Percentiles rank a stretch among this genome's conserved stretches.
Evolutionary conservation across 2,113 vertebrate genomes (phyloP).

Genomic region (Camelus dromedarius): DNA sequence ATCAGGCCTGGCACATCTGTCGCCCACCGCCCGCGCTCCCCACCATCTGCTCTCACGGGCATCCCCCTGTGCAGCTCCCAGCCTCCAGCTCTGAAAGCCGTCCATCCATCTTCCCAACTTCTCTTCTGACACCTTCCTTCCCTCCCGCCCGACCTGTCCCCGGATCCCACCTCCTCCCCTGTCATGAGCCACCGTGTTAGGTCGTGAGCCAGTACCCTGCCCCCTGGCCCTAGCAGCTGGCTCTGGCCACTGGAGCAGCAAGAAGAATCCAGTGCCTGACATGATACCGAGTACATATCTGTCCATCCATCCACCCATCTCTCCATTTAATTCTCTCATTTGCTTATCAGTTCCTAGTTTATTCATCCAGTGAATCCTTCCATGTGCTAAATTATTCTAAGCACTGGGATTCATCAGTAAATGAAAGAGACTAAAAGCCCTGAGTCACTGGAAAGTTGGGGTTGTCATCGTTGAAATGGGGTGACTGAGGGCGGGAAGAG

Average conservation of each 20-base stretch:
- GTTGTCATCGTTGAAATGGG: not conserved
- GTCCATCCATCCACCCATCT: not conserved
- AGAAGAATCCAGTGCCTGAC: not conserved
- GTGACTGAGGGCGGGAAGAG: too few relatives aligned
- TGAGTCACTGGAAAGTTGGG: not conserved
- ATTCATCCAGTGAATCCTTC: not conserved
- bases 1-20: conserved; percentile 92
- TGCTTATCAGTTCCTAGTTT: not conserved
- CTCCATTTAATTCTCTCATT: not conserved
- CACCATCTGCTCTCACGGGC: conserved; percentile 90
- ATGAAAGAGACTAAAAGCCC: not conserved
- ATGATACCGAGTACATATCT: not conserved
- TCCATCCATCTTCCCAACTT: conserved; percentile 72
- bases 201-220: not conserved
- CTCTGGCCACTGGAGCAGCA: not conserved
- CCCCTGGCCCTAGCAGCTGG: not conserved
- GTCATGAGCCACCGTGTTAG: conserved; percentile 52
- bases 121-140: conserved; percentile 54
- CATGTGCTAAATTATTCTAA: not conserved
- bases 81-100: not conserved
- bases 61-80: conserved; percentile 60
- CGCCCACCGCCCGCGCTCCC: conserved; percentile 90
- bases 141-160: not conserved
- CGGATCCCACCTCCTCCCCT: not conserved
- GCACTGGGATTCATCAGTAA: not conserved